These are phyloP conservation scores for Limnephilus auricula DNA, from an alignment of 2,888 invertebrate genomes.

Conservation along the genomic window DNA sequence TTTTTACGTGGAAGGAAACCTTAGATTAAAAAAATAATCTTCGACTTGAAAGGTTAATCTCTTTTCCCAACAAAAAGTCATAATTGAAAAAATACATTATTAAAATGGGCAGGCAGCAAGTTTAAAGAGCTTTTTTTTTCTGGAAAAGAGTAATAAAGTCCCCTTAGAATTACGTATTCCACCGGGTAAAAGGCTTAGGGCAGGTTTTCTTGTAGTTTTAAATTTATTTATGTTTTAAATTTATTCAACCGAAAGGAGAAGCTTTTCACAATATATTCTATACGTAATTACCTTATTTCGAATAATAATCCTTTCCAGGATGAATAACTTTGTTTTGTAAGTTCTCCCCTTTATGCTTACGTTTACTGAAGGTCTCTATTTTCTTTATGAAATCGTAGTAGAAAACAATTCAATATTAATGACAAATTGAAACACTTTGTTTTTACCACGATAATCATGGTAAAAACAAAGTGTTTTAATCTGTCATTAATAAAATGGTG, in stretches of 20 bases:
- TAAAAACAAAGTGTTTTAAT: too few relatives aligned
- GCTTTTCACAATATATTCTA: not conserved
- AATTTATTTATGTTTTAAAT: conserved; percentile 12
- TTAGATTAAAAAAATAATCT: not conserved
- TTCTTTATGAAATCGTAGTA: not conserved
- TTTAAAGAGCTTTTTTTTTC: not conserved
- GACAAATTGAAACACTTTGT: too few relatives aligned
- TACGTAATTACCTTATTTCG: conserved; percentile 27
- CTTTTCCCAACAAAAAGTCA: not conserved
- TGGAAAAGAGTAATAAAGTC: not conserved
- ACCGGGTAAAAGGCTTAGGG: not conserved
- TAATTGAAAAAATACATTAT: not conserved
- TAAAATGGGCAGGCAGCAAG: not conserved
- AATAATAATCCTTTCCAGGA: not conserved
- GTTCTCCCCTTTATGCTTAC: too few relatives aligned
- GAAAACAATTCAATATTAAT: too few relatives aligned
- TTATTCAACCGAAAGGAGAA: conserved; percentile 17
- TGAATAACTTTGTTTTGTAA: not conserved
- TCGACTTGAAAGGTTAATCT: not conserved
- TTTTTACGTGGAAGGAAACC: not conserved
- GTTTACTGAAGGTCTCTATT: not conserved
- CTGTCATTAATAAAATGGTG: too few relatives aligned
- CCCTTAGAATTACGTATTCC: not conserved
- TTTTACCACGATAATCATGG: too few relatives aligned
- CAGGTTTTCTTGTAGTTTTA: conserved; percentile 3